These are phyloP conservation scores for Heterotilapia buettikoferi DNA, from an alignment of 2,113 vertebrate genomes.

Conservation along the genomic window DNA sequence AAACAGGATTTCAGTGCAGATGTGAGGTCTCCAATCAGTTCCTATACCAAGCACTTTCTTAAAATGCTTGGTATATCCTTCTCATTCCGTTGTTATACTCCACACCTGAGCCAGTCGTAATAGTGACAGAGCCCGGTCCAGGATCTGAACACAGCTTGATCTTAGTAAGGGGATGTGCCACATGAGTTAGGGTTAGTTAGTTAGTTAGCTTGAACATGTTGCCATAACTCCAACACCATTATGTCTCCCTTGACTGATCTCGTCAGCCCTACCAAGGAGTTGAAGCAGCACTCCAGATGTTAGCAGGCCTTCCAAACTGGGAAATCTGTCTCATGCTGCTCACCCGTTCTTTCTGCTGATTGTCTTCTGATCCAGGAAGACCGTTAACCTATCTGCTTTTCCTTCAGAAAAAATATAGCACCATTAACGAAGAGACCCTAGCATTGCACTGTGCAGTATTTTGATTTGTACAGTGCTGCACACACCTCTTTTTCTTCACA, in stretches of 20 bases:
- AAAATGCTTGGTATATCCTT: background rate
- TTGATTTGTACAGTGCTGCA: background rate
- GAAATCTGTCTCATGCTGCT: background rate
- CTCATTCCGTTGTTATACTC: background rate
- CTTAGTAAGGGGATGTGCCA: background rate
- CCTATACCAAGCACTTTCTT: background rate
- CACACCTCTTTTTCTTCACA: background rate
- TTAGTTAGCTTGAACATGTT: background rate
- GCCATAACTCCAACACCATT: background rate
- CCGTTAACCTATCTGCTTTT: background rate
- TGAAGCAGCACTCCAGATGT: background rate
- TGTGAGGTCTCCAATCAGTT: background rate
- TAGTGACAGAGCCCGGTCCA: background rate
- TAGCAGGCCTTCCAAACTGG: background rate
- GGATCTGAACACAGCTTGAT: background rate
- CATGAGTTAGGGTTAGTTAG: background rate
- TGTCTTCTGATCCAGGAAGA: background rate
- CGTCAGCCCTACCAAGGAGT: accelerated
- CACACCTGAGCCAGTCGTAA: accelerated
- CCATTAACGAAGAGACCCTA: background rate
- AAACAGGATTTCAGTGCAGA: background rate
- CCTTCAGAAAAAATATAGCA: background rate
- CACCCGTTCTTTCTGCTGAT: background rate
- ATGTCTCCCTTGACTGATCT: accelerated
- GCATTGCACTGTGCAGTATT: background rate